Percentiles rank a stretch among this genome's conserved stretches.
Conservation (phyloP, 2,797 vertebrate genomes). For the Hoplostethus atlanticus region DNA sequence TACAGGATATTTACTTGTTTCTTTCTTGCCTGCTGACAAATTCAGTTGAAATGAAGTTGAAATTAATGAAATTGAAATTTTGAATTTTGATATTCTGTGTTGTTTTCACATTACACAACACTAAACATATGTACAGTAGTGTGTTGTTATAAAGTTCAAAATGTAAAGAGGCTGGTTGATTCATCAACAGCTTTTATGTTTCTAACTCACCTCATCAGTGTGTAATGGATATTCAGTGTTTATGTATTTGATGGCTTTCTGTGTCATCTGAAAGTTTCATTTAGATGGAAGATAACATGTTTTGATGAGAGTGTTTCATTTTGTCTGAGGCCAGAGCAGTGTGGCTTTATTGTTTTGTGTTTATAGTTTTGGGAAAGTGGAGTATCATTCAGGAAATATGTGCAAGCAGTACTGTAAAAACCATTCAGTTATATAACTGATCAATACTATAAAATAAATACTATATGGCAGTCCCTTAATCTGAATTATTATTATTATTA, state of each 20-base stretch:
- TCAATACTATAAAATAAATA: too few relatives aligned
- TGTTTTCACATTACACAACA: neutral
- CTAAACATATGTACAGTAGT: neutral
- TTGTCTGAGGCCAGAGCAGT: constrained; percentile 33
- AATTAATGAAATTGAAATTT: too few relatives aligned
- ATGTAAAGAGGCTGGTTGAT: neutral
- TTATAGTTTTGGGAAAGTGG: constrained; percentile 56
- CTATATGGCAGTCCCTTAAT: too few relatives aligned
- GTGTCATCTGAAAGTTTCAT: constrained; percentile 37
- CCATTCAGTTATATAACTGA: too few relatives aligned
- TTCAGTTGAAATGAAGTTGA: too few relatives aligned
- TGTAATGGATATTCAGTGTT: neutral
- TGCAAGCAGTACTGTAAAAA: constrained; percentile 27
- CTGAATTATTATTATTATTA: too few relatives aligned
- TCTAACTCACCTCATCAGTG: neutral
- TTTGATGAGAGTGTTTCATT: constrained; percentile 63
- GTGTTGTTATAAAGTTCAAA: too few relatives aligned
- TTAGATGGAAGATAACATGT: constrained; percentile 69
- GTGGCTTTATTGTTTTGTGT: constrained; percentile 42
- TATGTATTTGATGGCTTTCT: constrained; percentile 21
- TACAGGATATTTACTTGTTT: too few relatives aligned
- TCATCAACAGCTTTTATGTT: neutral
- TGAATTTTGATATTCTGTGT: too few relatives aligned
- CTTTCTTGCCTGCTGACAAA: too few relatives aligned
- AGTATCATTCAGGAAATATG: constrained; percentile 58